Conservation (phyloP, 2,797 vertebrate genomes). For the Anableps anableps region DNA sequence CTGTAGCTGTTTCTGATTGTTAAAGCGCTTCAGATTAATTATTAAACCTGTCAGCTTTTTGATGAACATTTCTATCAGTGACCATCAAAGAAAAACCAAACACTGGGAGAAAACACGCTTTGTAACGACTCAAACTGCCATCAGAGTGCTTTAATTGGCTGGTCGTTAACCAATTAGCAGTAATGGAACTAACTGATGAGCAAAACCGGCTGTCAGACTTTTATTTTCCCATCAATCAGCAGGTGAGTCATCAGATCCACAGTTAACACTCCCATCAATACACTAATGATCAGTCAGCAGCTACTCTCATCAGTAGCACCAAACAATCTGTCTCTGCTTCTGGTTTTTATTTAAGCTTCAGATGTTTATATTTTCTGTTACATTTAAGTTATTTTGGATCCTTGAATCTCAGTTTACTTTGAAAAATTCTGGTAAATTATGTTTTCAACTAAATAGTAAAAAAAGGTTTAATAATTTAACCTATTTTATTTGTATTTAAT, state of each 20-base stretch:
- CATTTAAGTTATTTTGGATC: neutral
- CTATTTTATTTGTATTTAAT: neutral
- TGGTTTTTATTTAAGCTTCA: neutral
- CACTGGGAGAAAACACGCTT: neutral
- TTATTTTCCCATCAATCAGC: constrained; percentile 8
- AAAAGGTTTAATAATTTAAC: neutral
- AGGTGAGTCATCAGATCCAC: neutral
- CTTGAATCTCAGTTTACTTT: neutral
- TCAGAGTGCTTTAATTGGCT: neutral
- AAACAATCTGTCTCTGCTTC: neutral
- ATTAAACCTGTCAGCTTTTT: neutral
- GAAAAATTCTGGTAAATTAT: neutral
- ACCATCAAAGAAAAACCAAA: neutral
- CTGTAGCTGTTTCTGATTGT: neutral
- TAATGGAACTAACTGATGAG: constrained; percentile 3
- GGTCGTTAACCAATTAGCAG: constrained; percentile 9
- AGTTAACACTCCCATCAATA: neutral
- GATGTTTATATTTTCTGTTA: neutral
- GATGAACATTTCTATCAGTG: neutral
- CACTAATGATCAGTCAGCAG: neutral
- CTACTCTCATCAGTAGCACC: neutral
- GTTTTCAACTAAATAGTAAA: neutral
- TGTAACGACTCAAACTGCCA: neutral
- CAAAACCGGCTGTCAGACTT: neutral
- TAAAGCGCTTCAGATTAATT: neutral